Conservation (phyloP, 2,888 invertebrate genomes). For the Caenorhabditis zanzibari region DNA sequence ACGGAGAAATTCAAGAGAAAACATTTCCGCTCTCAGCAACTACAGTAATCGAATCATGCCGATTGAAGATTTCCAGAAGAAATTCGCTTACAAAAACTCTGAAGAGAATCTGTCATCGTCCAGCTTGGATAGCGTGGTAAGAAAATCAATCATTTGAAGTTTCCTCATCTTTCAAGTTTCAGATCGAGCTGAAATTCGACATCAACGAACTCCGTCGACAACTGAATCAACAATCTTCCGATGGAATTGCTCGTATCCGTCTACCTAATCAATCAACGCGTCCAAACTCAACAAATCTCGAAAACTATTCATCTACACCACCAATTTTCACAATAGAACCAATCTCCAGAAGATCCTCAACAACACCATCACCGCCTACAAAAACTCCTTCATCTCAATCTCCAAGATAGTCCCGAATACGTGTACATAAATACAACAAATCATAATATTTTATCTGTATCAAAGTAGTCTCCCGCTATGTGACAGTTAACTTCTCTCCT, state of each 20-base stretch:
- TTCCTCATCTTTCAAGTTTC: slow-evolving; percentile 8
- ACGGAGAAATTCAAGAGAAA: slow-evolving; percentile 55
- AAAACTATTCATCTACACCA: slow-evolving; percentile 31
- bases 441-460: background rate
- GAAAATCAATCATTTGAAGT: background rate
- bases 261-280: slow-evolving; percentile 28
- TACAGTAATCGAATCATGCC: slow-evolving; percentile 34
- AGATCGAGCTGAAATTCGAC: slow-evolving; percentile 68
- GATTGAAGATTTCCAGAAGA: slow-evolving; percentile 24
- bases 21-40: slow-evolving; percentile 27
- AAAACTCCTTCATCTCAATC: slow-evolving; percentile 18
- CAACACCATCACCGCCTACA: slow-evolving; percentile 3
- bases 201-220: slow-evolving; percentile 60
- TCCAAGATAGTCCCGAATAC: slow-evolving; percentile 1
- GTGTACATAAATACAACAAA: slow-evolving; percentile 1
- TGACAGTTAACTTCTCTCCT: background rate
- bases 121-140: slow-evolving; percentile 63
- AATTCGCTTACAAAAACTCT: slow-evolving; percentile 45
- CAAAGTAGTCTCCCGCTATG: background rate
- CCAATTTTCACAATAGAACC: slow-evolving; percentile 61
- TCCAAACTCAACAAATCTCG: slow-evolving; percentile 18
- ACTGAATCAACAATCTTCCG: slow-evolving; percentile 46
- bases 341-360: slow-evolving; percentile 3
- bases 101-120: slow-evolving; percentile 39
- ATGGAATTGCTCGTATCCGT: slow-evolving; percentile 55